Evolutionary conservation across 2,888 invertebrate species (phyloP).

Genomic region (Acleris sparsana): DNA sequence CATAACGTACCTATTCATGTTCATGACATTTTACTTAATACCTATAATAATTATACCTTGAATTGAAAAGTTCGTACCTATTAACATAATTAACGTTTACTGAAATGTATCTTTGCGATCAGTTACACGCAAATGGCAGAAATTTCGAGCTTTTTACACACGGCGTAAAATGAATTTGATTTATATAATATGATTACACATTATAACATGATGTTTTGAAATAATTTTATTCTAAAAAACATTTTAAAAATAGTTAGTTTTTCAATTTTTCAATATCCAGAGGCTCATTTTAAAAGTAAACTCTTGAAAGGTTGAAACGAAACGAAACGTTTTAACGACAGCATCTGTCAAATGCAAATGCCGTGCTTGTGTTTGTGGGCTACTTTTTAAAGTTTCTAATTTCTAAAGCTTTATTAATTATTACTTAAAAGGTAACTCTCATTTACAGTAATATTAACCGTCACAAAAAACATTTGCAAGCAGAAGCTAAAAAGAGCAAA

Average conservation of each 20-base stretch:
- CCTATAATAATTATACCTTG: too few relatives aligned
- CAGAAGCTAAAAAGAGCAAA: neutral
- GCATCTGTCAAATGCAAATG: neutral
- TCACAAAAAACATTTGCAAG: neutral
- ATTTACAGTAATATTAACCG: neutral
- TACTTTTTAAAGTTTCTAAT: constrained; percentile 9
- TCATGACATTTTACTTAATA: too few relatives aligned
- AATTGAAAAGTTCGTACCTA: neutral
- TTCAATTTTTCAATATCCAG: too few relatives aligned
- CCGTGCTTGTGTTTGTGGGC: constrained; percentile 5
- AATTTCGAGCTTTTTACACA: neutral
- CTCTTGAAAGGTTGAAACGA: neutral
- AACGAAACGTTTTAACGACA: constrained; percentile 1
- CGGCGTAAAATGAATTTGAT: neutral
- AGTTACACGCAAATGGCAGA: neutral
- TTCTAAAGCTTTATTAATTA: neutral
- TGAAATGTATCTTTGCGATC: neutral
- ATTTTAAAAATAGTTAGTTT: too few relatives aligned
- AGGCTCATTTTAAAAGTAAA: too few relatives aligned
- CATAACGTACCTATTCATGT: too few relatives aligned
- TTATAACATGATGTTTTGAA: too few relatives aligned
- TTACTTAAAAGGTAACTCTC: neutral
- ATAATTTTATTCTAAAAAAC: too few relatives aligned
- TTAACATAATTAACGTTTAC: neutral
- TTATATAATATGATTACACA: neutral